Base-by-base conservation (phyloP, 1,140 invertebrate species). In the Diorhabda carinulata region DNA sequence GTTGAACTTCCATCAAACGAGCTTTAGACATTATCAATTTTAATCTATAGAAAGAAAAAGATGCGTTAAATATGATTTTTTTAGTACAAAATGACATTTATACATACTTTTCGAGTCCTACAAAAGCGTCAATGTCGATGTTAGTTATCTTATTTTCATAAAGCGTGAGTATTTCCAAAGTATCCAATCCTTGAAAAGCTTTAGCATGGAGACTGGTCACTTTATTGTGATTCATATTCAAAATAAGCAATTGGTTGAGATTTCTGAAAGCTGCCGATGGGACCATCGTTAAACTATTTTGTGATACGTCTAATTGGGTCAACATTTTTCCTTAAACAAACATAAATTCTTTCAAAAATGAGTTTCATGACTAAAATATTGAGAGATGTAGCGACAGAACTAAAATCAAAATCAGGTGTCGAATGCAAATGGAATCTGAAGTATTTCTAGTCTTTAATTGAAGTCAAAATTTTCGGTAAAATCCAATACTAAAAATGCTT, bases 221-320 rank as follows among this genome's bases (percentile, higher is more conserved):
- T 76, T 91, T 92, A 79, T 97, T 97, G 80, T 94, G 91, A 80
- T 95, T 95, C 82, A 97, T 87, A 80, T 95, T 95, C 9, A 97
- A 84, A 73, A 95, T 94, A 56, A 94, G 86, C 66, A 96, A 85
- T 76, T 91, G 89, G 78, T 92, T 90, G 45, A 96, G 87, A 77
- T 89, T 89, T 74, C 88, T 88, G 68, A 95, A 86, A 2, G 94
- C 92, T 45, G 85, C 82, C 0, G 93, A 92, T n/a, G 93, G 93
- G 52, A 94, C 91, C 8, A 85, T 85, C 65, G 83, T 86, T 72
- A 95, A 81, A 61, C 87, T 88, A 82, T 95, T 95, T 73, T 92
- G 89, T 2, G 91, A 93, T 45, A 94, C 87, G 76, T 94, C 92
- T 73, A 94, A 81, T 76, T 94, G 91, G 2, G 92, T 93, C 71